These are phyloP conservation scores for Muscicapa adusta DNA, from an alignment of 2,113 vertebrate species.

Conservation along the genomic window DNA sequence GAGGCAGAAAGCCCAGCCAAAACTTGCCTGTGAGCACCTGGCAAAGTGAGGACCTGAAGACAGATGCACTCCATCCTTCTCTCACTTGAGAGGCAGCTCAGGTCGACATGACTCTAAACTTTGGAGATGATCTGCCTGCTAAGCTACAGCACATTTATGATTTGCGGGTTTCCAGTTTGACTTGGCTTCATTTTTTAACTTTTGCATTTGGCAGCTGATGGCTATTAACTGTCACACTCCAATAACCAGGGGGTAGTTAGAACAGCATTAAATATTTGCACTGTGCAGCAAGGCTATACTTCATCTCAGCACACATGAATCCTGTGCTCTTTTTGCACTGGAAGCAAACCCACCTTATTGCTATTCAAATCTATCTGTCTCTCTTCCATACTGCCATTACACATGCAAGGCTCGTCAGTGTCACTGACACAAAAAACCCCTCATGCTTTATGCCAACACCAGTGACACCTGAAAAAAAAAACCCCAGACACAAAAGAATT, in stretches of 20 bases:
- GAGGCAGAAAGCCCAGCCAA: background rate
- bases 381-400: conserved; percentile 37
- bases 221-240: conserved; percentile 68
- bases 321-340: conserved; percentile 17
- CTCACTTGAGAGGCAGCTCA: conserved; percentile 32
- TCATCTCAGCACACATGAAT: conserved; percentile 49
- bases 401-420: conserved; percentile 44
- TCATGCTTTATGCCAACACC: conserved; percentile 3
- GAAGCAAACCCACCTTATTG: conserved; percentile 56
- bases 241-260: conserved; percentile 60
- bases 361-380: conserved; percentile 57
- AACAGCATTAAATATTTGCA: conserved; percentile 67
- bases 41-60: background rate
- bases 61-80: background rate
- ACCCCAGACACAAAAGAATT: background rate
- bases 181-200: conserved; percentile 64
- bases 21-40: background rate
- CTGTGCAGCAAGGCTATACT: conserved; percentile 42
- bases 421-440: conserved; percentile 2
- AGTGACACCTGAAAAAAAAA: conserved; percentile 40
- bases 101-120: conserved; percentile 1
- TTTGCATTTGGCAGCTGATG: conserved; percentile 55
- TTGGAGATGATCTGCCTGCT: conserved; percentile 32
- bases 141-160: conserved; percentile 31
- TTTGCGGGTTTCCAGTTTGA: background rate